A percentile compares a stretch with the other conserved stretches of the same genome.
Evolutionary conservation across 2,113 vertebrate species (phyloP).

Genomic region (Gambusia holbrooki): DNA sequence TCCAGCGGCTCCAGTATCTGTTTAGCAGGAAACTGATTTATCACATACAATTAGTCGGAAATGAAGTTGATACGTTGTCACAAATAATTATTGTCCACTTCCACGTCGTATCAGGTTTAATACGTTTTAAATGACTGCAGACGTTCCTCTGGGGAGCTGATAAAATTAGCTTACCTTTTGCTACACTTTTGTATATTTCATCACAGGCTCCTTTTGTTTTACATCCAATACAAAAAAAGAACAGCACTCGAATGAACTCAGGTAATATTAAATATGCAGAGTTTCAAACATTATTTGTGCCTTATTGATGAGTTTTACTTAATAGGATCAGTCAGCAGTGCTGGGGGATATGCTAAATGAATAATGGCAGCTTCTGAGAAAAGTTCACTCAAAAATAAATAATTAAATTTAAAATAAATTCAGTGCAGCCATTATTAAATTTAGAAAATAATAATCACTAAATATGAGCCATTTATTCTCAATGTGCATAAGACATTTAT

Average conservation of each 20-base stretch:
- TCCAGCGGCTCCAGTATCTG: conserved; percentile 3
- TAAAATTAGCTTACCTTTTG: conserved; percentile 33
- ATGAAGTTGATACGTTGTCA: conserved; percentile 20
- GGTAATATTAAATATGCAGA: conserved; percentile 40
- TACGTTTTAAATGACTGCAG: conserved; percentile 26
- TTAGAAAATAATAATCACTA: background rate
- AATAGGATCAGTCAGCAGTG: conserved; percentile 42
- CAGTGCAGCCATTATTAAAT: conserved; percentile 18
- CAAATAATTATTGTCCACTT: conserved; percentile 65
- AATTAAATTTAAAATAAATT: conserved; percentile 17
- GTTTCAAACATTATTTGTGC: conserved; percentile 29
- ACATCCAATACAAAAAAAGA: background rate
- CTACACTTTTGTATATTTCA: conserved; percentile 8
- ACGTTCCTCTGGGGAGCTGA: conserved; percentile 16
- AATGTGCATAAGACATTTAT: background rate
- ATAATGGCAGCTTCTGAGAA: conserved; percentile 49
- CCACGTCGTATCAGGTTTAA: conserved; percentile 12
- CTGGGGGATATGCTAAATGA: conserved; percentile 32
- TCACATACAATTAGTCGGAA: conserved; percentile 53
- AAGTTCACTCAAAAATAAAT: conserved; percentile 28
- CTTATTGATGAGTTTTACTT: conserved; percentile 21
- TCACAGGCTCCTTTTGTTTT: conserved; percentile 17
- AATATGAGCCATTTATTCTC: background rate
- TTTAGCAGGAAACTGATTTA: conserved; percentile 11
- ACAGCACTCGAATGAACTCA: conserved; percentile 12